A percentile compares a stretch with the other conserved stretches of the same genome.
Evolutionary conservation across 2,797 vertebrate genomes (phyloP).

Genomic region (Varecia variegata): DNA sequence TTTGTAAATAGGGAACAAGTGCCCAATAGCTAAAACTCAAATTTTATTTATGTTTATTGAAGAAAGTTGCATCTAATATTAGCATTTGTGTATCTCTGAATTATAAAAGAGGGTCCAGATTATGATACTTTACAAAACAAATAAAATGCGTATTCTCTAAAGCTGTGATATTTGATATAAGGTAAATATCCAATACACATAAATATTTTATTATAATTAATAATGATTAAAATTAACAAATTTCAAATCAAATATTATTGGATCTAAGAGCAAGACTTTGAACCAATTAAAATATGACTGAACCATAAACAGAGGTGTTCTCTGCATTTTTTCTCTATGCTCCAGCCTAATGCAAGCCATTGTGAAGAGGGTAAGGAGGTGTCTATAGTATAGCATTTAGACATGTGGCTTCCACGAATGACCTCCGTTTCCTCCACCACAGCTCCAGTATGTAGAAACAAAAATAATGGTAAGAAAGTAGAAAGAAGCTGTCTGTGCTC

Average conservation of each 20-base stretch:
- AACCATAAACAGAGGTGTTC: background rate
- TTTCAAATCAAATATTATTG: background rate
- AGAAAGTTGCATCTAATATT: background rate
- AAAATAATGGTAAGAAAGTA: background rate
- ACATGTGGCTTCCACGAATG: background rate
- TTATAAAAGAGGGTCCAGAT: background rate
- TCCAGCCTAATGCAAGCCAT: background rate
- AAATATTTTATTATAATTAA: background rate
- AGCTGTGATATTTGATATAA: background rate
- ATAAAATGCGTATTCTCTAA: background rate
- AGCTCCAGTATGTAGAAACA: background rate
- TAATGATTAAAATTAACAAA: background rate
- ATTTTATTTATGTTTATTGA: background rate
- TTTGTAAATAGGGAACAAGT: background rate
- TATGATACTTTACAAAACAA: background rate
- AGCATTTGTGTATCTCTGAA: background rate
- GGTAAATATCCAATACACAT: background rate
- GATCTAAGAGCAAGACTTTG: background rate
- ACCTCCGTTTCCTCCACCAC: background rate
- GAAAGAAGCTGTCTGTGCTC: background rate
- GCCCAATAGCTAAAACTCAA: background rate
- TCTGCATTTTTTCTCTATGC: background rate
- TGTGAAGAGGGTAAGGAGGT: background rate
- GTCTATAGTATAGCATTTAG: background rate
- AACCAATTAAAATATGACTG: background rate